Percentiles rank a stretch among this genome's conserved stretches.
Evolutionary conservation across 1,140 invertebrate species (phyloP).

Genomic region (Chelonus insularis): DNA sequence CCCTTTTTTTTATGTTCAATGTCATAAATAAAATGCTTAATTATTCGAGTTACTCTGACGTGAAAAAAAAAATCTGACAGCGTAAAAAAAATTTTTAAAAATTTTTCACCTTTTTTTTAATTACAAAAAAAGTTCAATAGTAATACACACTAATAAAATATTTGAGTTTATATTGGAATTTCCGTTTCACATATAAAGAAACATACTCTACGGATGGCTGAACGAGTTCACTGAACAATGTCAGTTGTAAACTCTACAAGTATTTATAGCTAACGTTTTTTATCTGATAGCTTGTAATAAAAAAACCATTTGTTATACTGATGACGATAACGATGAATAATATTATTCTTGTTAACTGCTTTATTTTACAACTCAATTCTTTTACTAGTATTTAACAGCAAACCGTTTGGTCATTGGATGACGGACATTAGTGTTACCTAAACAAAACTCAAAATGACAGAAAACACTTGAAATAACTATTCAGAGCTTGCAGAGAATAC

Average conservation of each 20-base stretch:
- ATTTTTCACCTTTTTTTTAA: neutral
- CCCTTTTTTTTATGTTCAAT: too few species aligned
- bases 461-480: too few species aligned
- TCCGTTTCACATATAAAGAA: conserved; percentile 15
- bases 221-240: conserved; percentile 24
- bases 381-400: too few species aligned
- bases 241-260: conserved; percentile 19
- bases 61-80: too few species aligned
- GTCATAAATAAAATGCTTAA: too few species aligned
- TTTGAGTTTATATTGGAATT: conserved; percentile 10
- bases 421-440: too few species aligned
- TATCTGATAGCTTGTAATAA: neutral
- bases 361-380: neutral
- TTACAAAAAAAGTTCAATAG: neutral
- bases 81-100: too few species aligned
- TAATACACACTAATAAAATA: neutral
- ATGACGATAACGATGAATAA: neutral
- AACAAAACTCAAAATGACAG: too few species aligned
- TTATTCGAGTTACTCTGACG: too few species aligned
- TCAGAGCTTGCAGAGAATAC: too few species aligned
- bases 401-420: too few species aligned
- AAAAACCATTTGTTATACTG: neutral
- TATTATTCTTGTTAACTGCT: neutral
- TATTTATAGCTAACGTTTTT: neutral
- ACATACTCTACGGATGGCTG: conserved; percentile 31